Conservation (phyloP, 2,113 vertebrate species). For the Cochlearius cochlearius region DNA sequence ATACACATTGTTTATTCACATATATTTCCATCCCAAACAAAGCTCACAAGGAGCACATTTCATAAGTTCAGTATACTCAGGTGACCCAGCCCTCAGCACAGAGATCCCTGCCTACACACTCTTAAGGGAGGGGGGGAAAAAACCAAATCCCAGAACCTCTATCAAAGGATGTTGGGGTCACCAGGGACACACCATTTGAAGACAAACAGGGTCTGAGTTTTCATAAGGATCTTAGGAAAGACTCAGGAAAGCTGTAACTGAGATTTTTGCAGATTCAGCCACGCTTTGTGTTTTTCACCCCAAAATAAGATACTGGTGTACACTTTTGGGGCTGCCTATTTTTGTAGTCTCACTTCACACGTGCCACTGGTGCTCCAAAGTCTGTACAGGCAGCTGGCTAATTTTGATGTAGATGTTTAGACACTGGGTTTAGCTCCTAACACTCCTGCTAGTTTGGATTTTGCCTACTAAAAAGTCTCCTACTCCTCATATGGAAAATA, state of each 20-base stretch:
- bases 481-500: neutral
- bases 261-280: neutral
- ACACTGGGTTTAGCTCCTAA: neutral
- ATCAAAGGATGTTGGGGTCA: neutral
- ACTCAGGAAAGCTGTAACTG: neutral
- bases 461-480: neutral
- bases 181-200: neutral
- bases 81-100: neutral
- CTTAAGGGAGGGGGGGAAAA: neutral
- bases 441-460: neutral
- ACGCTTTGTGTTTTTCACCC: neutral
- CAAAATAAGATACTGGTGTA: neutral
- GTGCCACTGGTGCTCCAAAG: neutral
- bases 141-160: neutral
- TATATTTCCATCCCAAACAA: neutral
- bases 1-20: slow-evolving; percentile 14
- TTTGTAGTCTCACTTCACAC: neutral
- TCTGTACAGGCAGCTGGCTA: accelerated
- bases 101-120: neutral
- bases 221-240: neutral
- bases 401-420: neutral
- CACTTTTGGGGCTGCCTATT: neutral
- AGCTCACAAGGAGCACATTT: neutral
- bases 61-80: neutral
- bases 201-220: neutral